Percentiles rank a stretch among this genome's conserved stretches.
Conservation (phyloP, 2,113 vertebrate species). For the Aegotheles bennettii region DNA sequence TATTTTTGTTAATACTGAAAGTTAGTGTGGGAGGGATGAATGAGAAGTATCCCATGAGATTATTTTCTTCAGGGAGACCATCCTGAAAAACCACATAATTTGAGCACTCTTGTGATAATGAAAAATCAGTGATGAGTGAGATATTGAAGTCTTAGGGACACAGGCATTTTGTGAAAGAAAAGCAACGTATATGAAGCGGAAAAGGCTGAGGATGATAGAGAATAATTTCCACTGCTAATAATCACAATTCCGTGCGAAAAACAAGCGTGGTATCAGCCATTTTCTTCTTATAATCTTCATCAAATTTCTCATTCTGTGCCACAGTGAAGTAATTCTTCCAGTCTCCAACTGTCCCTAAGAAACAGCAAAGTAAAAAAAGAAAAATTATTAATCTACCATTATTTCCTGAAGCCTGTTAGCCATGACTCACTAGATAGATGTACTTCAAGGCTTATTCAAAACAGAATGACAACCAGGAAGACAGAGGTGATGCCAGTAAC, state of each 20-base stretch:
- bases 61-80: background rate
- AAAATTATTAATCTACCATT: background rate
- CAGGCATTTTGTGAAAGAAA: background rate
- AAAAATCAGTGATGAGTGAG: background rate
- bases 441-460: background rate
- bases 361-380: background rate
- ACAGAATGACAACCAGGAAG: background rate
- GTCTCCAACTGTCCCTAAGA: constrained; percentile 82
- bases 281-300: constrained; percentile 68
- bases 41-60: background rate
- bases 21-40: background rate
- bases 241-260: constrained; percentile 62
- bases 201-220: background rate
- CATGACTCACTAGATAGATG: background rate
- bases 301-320: constrained; percentile 80
- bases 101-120: background rate
- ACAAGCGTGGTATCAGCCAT: constrained; percentile 62
- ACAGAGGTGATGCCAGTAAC: background rate
- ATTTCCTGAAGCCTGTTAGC: background rate
- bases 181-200: background rate
- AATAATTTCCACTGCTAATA: background rate
- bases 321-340: constrained; percentile 88
- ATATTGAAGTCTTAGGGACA: background rate
- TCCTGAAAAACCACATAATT: background rate
- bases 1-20: background rate